Evolutionary conservation across 2,888 invertebrate species (phyloP).

Genomic region (Gastrophysa polygoni): DNA sequence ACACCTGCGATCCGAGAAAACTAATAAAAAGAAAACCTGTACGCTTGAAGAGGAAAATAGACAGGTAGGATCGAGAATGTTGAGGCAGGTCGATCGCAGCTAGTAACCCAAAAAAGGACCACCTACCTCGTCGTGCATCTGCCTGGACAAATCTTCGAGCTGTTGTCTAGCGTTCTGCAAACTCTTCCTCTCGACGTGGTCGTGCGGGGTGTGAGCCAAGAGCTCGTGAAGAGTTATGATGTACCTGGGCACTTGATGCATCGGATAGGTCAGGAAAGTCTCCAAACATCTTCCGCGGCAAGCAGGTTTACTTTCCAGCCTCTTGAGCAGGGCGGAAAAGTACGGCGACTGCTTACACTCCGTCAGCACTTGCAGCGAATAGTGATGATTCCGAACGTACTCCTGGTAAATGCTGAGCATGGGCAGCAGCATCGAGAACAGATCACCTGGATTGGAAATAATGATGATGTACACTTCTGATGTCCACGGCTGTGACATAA

Average conservation of each 20-base stretch:
- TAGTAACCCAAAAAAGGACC: too few species aligned
- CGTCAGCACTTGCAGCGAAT: conserved; percentile 88
- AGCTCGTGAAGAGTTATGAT: conserved; percentile 91
- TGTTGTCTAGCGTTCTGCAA: conserved; percentile 87
- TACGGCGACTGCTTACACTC: conserved; percentile 87
- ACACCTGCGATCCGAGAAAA: conserved; percentile 72
- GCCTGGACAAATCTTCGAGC: conserved; percentile 82
- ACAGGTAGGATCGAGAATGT: too few species aligned
- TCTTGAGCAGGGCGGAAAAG: conserved; percentile 77
- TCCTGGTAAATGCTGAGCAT: conserved; percentile 96
- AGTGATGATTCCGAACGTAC: conserved; percentile 93
- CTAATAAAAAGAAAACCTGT: too few species aligned
- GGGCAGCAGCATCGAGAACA: conserved; percentile 93
- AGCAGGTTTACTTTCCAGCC: conserved; percentile 84
- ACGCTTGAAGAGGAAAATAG: too few species aligned
- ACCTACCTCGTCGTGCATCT: conserved; percentile 85
- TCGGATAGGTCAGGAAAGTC: conserved; percentile 89
- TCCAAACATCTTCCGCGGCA: conserved; percentile 86
- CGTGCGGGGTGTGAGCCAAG: conserved; percentile 90
- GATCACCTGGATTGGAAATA: conserved; percentile 73
- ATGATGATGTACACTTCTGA: too few species aligned
- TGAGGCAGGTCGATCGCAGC: too few species aligned
- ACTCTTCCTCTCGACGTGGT: conserved; percentile 90
- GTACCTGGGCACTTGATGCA: conserved; percentile 95
- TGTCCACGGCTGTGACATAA: too few species aligned